Evolutionary conservation across 1,140 invertebrate species (phyloP).

Genomic region (Cephus cinctus): DNA sequence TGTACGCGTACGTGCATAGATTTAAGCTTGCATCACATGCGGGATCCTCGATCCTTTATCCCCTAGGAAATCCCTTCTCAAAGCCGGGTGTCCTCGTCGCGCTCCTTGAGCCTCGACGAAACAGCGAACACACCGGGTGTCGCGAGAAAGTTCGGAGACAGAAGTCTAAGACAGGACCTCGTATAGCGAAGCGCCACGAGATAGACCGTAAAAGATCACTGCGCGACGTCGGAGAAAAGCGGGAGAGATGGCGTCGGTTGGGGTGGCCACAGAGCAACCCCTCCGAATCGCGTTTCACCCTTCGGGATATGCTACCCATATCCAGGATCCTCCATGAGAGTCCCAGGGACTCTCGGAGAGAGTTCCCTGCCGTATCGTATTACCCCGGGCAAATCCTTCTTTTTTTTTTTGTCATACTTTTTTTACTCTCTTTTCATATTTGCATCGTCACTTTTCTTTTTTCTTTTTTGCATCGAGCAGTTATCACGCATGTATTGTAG

Average conservation of each 20-base stretch:
- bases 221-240: too few species aligned
- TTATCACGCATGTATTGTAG: slow-evolving; percentile 45
- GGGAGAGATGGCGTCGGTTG: too few species aligned
- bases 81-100: slow-evolving; percentile 34
- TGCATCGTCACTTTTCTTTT: slow-evolving; percentile 13
- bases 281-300: slow-evolving; percentile 17
- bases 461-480: slow-evolving; percentile 14
- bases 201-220: slow-evolving; percentile 52
- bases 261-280: too few species aligned
- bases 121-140: too few species aligned
- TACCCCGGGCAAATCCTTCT: slow-evolving; percentile 44
- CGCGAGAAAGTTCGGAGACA: too few species aligned
- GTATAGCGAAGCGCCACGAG: slow-evolving; percentile 35
- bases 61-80: slow-evolving; percentile 40
- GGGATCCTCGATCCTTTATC: slow-evolving; percentile 51
- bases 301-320: background rate
- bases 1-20: slow-evolving; percentile 33
- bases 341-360: too few species aligned
- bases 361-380: slow-evolving; percentile 49
- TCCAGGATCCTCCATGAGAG: too few species aligned
- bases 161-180: slow-evolving; percentile 1
- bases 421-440: slow-evolving; percentile 21
- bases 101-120: slow-evolving; percentile 35
- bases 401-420: slow-evolving; percentile 18
- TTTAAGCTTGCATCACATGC: slow-evolving; percentile 47